phyloP scores from a whole-genome alignment of 2,113 vertebrate species.

The Xenopus borealis region DNA sequence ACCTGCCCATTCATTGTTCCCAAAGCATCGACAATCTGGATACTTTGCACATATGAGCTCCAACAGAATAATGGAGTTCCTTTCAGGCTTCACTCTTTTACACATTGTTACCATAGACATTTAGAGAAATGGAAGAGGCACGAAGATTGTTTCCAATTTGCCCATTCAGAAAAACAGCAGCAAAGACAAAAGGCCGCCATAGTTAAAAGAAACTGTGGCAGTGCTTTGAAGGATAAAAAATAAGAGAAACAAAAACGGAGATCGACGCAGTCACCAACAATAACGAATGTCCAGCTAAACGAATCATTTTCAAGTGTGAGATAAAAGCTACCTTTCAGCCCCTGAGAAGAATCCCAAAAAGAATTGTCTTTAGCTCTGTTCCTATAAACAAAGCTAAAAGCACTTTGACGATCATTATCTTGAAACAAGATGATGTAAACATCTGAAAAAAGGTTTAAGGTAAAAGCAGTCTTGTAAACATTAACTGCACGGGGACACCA shows the following conservation, averaged over 20 bases:
- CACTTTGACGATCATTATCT: conserved; percentile 65
- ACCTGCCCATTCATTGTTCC: too few species aligned
- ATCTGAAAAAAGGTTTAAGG: conserved; percentile 79
- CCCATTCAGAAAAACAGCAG: conserved; percentile 73
- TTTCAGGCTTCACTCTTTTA: too few species aligned
- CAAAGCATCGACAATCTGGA: neutral
- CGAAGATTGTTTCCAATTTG: conserved; percentile 71
- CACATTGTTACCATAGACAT: too few species aligned
- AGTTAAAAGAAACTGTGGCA: conserved; percentile 72
- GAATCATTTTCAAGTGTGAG: conserved; percentile 78
- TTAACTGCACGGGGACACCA: conserved; percentile 72
- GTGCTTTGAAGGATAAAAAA: conserved; percentile 62
- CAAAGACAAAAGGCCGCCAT: conserved; percentile 72
- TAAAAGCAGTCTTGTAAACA: conserved; percentile 83
- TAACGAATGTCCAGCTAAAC: conserved; percentile 67
- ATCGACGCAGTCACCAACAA: conserved; percentile 23
- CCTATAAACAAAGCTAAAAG: conserved; percentile 63
- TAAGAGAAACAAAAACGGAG: neutral
- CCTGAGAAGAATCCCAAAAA: conserved; percentile 82
- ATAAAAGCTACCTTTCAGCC: conserved; percentile 76
- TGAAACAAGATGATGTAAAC: conserved; percentile 78
- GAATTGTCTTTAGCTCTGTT: conserved; percentile 64
- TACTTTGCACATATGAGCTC: neutral
- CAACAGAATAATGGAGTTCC: too few species aligned
- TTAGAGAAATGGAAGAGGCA: conserved; percentile 74